Evolutionary conservation across 2,113 vertebrate genomes (phyloP).

Genomic region (Bostrychus sinensis): DNA sequence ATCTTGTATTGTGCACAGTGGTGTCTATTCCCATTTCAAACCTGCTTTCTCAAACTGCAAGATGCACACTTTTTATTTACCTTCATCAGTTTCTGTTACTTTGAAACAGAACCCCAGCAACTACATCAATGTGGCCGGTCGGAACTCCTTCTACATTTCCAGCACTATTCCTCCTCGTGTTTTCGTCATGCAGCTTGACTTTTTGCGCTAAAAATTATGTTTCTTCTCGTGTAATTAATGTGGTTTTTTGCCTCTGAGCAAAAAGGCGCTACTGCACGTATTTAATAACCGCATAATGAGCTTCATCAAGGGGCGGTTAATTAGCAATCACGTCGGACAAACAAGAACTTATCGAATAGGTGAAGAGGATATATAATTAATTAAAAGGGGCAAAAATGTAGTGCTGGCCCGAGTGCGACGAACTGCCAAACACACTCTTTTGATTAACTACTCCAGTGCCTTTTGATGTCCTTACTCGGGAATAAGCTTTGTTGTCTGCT

Average conservation of each 20-base stretch:
- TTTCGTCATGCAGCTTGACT: not conserved
- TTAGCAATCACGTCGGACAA: conserved; percentile 39
- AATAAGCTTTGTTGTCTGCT: conserved; percentile 4
- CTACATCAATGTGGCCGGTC: not conserved
- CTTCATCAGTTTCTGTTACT: not conserved
- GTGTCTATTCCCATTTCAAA: not conserved
- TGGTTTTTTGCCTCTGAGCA: conserved; percentile 1
- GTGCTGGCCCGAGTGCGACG: not conserved
- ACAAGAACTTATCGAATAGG: conserved; percentile 21
- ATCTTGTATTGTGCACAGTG: not conserved
- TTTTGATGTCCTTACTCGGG: not conserved
- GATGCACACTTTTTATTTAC: not conserved
- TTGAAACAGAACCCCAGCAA: not conserved
- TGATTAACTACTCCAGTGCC: not conserved
- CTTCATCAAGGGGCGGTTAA: conserved; percentile 31
- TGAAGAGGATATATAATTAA: conserved; percentile 11
- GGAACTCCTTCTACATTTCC: not conserved
- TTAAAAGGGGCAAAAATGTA: conserved; percentile 1
- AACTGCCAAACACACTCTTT: not conserved
- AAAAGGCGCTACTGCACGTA: conserved; percentile 13
- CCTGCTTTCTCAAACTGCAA: not conserved
- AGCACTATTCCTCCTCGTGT: not conserved
- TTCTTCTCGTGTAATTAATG: not conserved
- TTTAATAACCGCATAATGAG: conserved; percentile 14
- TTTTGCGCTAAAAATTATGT: not conserved